Base-by-base conservation (phyloP, 2,888 invertebrate species). In the Lepidochrysops patricia region DNA sequence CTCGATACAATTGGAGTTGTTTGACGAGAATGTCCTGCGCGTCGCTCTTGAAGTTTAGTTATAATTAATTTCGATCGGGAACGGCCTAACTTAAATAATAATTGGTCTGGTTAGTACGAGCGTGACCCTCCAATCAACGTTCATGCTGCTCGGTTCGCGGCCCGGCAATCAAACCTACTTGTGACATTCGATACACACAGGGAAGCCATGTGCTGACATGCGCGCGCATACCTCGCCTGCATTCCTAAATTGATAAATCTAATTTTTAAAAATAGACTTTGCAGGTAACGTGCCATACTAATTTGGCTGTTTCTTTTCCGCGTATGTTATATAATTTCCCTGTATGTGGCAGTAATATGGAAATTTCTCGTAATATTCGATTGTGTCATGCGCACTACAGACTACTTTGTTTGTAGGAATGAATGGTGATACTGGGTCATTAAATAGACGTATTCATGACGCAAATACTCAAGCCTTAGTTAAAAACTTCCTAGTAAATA, bases 201-300 rank as follows among this genome's bases (percentile, higher is more conserved):
- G 57, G 79, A 83, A 83, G 83, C 79, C 80, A 74, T 81, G 69
- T 72, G 68, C 62, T 48, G 58, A 61, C 62, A 61, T 86, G 87
- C 87, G 87, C 87, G 87, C 87, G 87, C 87, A 87, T 58, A 61
- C 77, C 82, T 84, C 75, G 84, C 85, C 85, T 80, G 68, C 68
- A 67, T 60, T 62, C 67, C 71, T 69, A 75, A 77, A 77, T 74
- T 73, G 74, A 71, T 73, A 73, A 73, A 70, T 70, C 75, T 64
- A 74, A 77, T 77, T 76, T 75, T 70, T 70, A 74, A 74, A 74
- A 72, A 72, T 73, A 74, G 78, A 77, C 71, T 67, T 79, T 77
- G 82, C 82, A 74, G 79, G 80, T 81, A 82, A 77, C 69, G 68
- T 37, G 76, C 15, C 19, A 12, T 6, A 15, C 9, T 19, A 19